Evolutionary conservation across 1,140 invertebrate species (phyloP), one percentile per base, ranked within the genome.

Genomic region (Parapsyche elsis): DNA sequence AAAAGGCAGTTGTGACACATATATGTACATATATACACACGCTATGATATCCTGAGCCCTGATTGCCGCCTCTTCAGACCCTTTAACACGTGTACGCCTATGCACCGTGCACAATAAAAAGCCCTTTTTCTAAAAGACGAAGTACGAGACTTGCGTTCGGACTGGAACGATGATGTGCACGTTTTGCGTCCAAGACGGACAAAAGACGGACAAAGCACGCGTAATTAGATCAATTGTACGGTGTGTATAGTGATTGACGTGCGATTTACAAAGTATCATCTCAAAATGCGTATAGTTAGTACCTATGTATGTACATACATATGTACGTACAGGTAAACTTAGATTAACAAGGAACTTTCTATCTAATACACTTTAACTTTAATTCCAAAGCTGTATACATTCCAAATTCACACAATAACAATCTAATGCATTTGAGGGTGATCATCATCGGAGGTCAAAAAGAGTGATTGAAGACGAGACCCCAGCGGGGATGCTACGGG

Each of bases 1-100:
- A 44, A 24, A 78, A 49, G 44, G 77, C 45, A 49, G 44, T 78
- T 78, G 45, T 78, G 77, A 78, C 64, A 78, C 21, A 71, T 70
- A 70, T 45, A 70, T 70, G 67, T 78, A 16, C 64, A 70, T 45
- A 70, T 70, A 46, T 78, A 16, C 64, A 21, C 24, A 7, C 45
- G 45, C 44, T 46, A 71, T 38, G 30, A 38, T 38, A 38, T 38
- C 30, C 30, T 78, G 64, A 16, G 2, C 38, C 16, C 64, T 78
- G 77, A 78, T 78, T 78, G 53, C 77, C 23, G 64, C 38, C 64
- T 70, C 70, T 61, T 78, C 38, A 67, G 23, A 7, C 30, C 30
- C 30, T 38, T 38, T 38, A 38, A 38, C 30, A 38, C 30, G 30
- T 38, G 30, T 38, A 38, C 30, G 30, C 30, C 30, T 38, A 38